phyloP scores from a whole-genome alignment of 2,797 vertebrate species.

The Urophycis tenuis region DNA sequence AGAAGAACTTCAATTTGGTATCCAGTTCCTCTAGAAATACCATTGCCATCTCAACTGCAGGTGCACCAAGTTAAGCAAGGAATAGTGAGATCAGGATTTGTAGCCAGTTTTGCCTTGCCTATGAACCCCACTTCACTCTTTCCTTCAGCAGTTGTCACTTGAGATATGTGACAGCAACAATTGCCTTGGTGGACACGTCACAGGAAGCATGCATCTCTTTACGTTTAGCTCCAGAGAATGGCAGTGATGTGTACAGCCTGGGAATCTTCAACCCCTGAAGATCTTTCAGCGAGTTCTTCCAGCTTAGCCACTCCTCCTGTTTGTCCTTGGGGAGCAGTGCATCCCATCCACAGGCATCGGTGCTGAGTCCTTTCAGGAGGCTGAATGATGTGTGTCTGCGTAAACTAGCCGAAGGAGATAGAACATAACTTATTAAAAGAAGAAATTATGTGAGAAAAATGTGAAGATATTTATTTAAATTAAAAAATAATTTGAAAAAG shows the following conservation, averaged over 20 bases:
- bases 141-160: neutral
- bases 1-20: neutral
- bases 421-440: too few relatives aligned
- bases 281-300: conserved; percentile 1
- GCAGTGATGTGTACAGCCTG: neutral
- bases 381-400: too few relatives aligned
- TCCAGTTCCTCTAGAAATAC: neutral
- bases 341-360: too few relatives aligned
- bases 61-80: neutral
- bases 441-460: too few relatives aligned
- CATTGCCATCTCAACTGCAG: neutral
- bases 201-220: neutral
- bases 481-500: too few relatives aligned
- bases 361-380: too few relatives aligned
- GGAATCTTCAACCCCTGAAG: neutral
- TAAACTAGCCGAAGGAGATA: too few relatives aligned
- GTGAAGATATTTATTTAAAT: too few relatives aligned
- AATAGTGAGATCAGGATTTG: neutral
- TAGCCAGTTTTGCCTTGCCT: neutral
- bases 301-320: neutral
- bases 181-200: too few relatives aligned
- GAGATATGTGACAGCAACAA: neutral
- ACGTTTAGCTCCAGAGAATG: neutral
- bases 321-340: neutral
- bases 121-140: neutral